Evolutionary conservation across 2,888 invertebrate species (phyloP).

Genomic region (Temnothorax unifasciatus): DNA sequence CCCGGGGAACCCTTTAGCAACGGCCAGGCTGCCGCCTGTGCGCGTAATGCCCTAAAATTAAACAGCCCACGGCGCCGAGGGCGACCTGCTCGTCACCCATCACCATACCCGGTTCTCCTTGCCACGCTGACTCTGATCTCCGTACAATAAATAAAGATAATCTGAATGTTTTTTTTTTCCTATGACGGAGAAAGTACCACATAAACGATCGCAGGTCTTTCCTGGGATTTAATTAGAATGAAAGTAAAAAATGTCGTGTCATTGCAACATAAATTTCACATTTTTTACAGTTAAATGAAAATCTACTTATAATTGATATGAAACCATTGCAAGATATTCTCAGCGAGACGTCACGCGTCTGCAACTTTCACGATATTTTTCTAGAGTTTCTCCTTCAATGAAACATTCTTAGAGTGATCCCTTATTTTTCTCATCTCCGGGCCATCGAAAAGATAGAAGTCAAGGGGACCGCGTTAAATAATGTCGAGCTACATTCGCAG

Average conservation of each 20-base stretch:
- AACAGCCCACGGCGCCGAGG: slow-evolving; percentile 78
- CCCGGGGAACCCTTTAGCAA: slow-evolving; percentile 76
- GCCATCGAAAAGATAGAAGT: background rate
- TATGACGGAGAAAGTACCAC: slow-evolving; percentile 25
- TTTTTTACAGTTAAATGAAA: background rate
- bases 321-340: background rate
- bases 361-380: slow-evolving; percentile 9
- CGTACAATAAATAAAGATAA: slow-evolving; percentile 50
- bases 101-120: slow-evolving; percentile 45
- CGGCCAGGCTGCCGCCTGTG: slow-evolving; percentile 74
- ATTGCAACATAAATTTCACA: background rate
- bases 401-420: background rate
- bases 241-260: background rate
- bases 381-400: background rate
- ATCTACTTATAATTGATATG: background rate
- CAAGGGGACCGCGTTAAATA: slow-evolving; percentile 35
- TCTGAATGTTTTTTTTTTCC: slow-evolving; percentile 27
- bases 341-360: background rate
- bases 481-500: slow-evolving; percentile 33
- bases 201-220: background rate
- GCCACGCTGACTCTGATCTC: slow-evolving; percentile 31
- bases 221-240: slow-evolving; percentile 22
- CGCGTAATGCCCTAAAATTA: slow-evolving; percentile 82
- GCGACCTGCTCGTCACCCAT: slow-evolving; percentile 65
- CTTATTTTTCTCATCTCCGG: slow-evolving; percentile 44